These are phyloP conservation scores for Rhingia rostrata DNA, from an alignment of 2,888 invertebrate species.

Conservation along the genomic window DNA sequence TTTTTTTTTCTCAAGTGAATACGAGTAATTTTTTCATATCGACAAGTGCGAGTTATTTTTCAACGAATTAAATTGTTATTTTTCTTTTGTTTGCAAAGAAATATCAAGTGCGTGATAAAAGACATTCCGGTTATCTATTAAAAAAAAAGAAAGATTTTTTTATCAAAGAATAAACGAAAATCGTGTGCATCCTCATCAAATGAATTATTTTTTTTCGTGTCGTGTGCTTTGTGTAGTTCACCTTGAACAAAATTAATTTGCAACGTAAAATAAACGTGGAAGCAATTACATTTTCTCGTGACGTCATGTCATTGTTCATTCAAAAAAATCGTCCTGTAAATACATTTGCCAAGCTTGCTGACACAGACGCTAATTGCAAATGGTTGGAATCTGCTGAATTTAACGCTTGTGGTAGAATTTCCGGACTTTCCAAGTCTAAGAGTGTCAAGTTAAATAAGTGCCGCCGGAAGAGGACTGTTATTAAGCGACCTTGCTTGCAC, in stretches of 20 bases:
- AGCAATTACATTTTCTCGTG: slow-evolving; percentile 39
- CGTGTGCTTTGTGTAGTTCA: slow-evolving; percentile 20
- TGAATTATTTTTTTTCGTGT: slow-evolving; percentile 1
- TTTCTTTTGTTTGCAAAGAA: too few species aligned
- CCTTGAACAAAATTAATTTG: slow-evolving; percentile 44
- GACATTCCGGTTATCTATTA: background rate
- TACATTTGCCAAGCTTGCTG: background rate
- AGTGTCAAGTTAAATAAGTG: slow-evolving; percentile 22
- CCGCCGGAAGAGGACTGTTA: slow-evolving; percentile 30
- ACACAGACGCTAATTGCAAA: background rate
- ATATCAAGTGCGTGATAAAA: background rate
- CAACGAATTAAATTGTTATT: slow-evolving; percentile 3
- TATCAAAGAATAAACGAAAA: too few species aligned
- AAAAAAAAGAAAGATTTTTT: background rate
- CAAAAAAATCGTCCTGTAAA: slow-evolving; percentile 16
- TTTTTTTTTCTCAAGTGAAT: slow-evolving; percentile 24
- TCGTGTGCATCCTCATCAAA: background rate
- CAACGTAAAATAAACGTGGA: slow-evolving; percentile 23
- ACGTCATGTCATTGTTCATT: slow-evolving; percentile 66
- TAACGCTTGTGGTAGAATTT: background rate
- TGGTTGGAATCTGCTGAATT: slow-evolving; percentile 1
- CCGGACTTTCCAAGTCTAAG: slow-evolving; percentile 1
- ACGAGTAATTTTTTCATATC: slow-evolving; percentile 13
- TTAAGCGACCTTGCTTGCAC: slow-evolving; percentile 1
- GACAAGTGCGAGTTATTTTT: background rate